Base-by-base conservation (phyloP, 2,888 invertebrate genomes). In the Polydrusus cervinus region DNA sequence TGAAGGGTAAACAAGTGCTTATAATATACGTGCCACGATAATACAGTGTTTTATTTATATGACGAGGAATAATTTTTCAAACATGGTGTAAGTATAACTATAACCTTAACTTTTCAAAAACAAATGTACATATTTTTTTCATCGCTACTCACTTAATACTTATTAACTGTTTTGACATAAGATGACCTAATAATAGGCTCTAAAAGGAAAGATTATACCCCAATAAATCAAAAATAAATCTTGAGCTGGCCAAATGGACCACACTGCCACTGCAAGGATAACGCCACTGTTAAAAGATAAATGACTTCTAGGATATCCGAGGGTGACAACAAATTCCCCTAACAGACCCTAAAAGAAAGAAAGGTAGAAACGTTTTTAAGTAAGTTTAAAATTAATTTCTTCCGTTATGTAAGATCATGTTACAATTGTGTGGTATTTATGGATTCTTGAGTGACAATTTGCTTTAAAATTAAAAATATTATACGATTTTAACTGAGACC, bases 271-370 rank as follows among this genome's bases (percentile, higher is more conserved):
- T 57, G 60, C 65, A 13, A 18, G 57, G 69, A 25, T 75, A 72
- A 71, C 75, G 75, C 71, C 74, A 67, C 70, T 61, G 71, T 62
- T 47, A 62, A 75, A 68, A 75, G 75, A 75, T 71, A 71, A 67
- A 75, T 40, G 61, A 61, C 64, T 60, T 47, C 43, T 30, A 47
- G 20, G 60, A 66, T 71, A 64, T 71, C 47, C 71, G 60, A 43
- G 75, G 71, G 68, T 62, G 71, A 75, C 71, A 68, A 75, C 75
- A 71, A 71, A 71, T 75, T 71, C 64, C 57, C 68, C 75, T 34
- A 66, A 66, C 66, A 75, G 47, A 55, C 68, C 69, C 67, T 55
- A 20, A 55, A 51, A 20, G 61, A 64, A 67, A 61, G 61, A 20
- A 43, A 64, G 53, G 34, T 34, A 53, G 68, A 62, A 71, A 75